Percentiles rank a stretch among this genome's conserved stretches.
Evolutionary conservation across 2,888 invertebrate species (phyloP).

Genomic region (Cantharis lateralis): DNA sequence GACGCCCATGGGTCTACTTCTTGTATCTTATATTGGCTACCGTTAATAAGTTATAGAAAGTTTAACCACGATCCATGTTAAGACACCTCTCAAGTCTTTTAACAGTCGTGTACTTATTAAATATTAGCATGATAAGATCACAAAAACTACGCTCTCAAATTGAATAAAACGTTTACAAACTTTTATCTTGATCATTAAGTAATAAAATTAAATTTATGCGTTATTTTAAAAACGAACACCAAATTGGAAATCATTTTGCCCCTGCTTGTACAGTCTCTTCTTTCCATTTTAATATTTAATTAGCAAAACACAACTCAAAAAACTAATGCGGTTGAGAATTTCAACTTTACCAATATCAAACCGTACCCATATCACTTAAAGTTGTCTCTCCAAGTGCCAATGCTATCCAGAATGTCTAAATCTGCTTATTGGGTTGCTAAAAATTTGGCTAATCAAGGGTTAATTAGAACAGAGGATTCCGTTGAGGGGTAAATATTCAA

Average conservation of each 20-base stretch:
- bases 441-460: too few species aligned
- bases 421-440: too few species aligned
- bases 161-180: conserved; percentile 1
- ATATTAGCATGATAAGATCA: conserved; percentile 4
- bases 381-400: too few species aligned
- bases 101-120: conserved; percentile 1
- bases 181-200: neutral
- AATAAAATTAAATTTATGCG: neutral
- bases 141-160: neutral
- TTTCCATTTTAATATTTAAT: neutral
- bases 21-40: neutral
- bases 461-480: too few species aligned
- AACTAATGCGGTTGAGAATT: neutral
- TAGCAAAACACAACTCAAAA: neutral
- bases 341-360: too few species aligned
- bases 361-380: too few species aligned
- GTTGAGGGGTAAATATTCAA: too few species aligned
- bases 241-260: neutral
- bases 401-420: too few species aligned
- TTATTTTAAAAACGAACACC: neutral
- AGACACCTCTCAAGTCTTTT: neutral
- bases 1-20: neutral
- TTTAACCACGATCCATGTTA: neutral
- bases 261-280: neutral
- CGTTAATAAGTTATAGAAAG: conserved; percentile 4